Percentiles rank a stretch among this genome's conserved stretches.
These are phyloP conservation scores for Ibycter americanus DNA, from an alignment of 2,797 vertebrate species.

Conservation along the genomic window DNA sequence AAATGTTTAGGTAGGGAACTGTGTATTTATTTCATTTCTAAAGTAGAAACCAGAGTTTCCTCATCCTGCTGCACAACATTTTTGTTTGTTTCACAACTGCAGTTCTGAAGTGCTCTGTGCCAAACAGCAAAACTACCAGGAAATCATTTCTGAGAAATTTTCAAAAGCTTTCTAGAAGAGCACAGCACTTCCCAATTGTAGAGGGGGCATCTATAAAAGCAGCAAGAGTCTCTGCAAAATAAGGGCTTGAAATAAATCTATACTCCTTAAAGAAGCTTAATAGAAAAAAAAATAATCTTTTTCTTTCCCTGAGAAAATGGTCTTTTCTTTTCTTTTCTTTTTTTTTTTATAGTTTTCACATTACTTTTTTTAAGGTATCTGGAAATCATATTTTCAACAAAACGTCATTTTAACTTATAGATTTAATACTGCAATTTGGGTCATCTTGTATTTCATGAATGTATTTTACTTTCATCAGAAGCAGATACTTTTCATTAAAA, in stretches of 20 bases:
- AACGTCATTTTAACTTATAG: not conserved
- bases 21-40: not conserved
- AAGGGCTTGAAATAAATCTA: not conserved
- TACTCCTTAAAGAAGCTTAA: not conserved
- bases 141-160: not conserved
- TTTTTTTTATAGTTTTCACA: not conserved
- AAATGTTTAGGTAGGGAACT: not conserved
- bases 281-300: not conserved
- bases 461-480: not conserved
- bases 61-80: not conserved
- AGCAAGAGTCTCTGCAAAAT: not conserved
- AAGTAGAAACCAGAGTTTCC: not conserved
- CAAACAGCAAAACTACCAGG: not conserved
- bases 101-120: not conserved
- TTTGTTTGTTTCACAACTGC: not conserved
- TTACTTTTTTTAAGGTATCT: not conserved
- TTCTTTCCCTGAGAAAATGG: not conserved
- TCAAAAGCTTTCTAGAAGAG: not conserved
- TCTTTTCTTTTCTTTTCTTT: not conserved
- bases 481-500: not conserved
- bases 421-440: not conserved
- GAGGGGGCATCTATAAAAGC: not conserved
- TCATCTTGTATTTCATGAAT: not conserved
- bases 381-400: not conserved
- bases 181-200: not conserved